Base-by-base conservation (phyloP, 2,797 vertebrate genomes). In the Syndactyla subalaris region DNA sequence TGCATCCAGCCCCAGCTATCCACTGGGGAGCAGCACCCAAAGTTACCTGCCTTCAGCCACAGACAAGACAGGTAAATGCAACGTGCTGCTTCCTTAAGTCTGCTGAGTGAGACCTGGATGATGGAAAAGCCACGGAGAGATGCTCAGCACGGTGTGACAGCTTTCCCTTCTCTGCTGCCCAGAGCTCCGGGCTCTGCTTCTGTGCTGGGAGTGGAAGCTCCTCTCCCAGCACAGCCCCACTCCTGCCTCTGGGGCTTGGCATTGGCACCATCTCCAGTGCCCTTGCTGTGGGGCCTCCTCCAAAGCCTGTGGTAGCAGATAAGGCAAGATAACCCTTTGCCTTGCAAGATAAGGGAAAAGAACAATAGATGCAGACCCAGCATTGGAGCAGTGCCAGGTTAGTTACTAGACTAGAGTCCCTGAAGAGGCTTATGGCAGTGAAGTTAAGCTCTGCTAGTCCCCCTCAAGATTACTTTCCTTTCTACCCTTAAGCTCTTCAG, bases 341-440 rank as follows among this genome's bases (percentile, higher is more conserved):
- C 61, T 92, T 84, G 65, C 85, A 79, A 88, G 91, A 94, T 86
- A 93, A 95, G 77, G 43, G 49, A 59, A 66, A 89, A 87, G 79
- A 96, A 97, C 93, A 97, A 95, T 92, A 95, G 94, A 80, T 85
- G 67, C 49, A 84, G 71, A 83, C 70, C 75, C 92, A 92, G 95
- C 39, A 7, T 41, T 96, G 94, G 93, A 94, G 36, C 3, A 0
- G 49, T 84, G 92, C 95, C 96, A 95, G 63, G n/a, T 81, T 89
- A 94, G 86, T 91, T 92, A 92, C 55, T 59, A 87, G 76, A 58
- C 93, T 45, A 77, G 70, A 13, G 11, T 80, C 92, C 83, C 65
- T 61, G 76, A 74, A 91, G 91, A 89, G 85, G 88, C 76, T 94
- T 96, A 96, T 8, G 1, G 72, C 16, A 14, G 75, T 49, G 78